Evolutionary conservation across 2,888 invertebrate genomes (phyloP).

Genomic region (Phymatocera aterrima): DNA sequence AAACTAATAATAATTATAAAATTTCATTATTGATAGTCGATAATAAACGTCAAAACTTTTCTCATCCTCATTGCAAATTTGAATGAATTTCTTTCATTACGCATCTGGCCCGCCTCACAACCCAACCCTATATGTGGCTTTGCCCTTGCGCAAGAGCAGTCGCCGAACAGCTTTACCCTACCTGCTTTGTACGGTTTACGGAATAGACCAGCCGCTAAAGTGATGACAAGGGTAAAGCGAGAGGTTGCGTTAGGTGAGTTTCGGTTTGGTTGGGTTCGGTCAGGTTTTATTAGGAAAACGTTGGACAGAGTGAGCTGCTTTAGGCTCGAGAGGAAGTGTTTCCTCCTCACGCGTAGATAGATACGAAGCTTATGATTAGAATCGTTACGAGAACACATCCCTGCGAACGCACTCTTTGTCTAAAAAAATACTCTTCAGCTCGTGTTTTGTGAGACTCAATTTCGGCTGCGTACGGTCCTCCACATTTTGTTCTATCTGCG

Average conservation of each 20-base stretch:
- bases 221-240: slow-evolving; percentile 25
- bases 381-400: not conserved
- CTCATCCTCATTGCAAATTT: not conserved
- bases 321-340: slow-evolving; percentile 23
- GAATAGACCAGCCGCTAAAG: slow-evolving; percentile 20
- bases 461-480: not conserved
- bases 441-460: slow-evolving; percentile 31
- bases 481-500: not conserved
- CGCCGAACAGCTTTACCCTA: not conserved
- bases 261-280: slow-evolving; percentile 30
- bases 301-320: slow-evolving; percentile 24
- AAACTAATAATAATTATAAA: not conserved
- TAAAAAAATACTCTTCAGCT: not conserved
- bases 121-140: slow-evolving; percentile 1
- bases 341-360: not conserved
- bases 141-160: slow-evolving; percentile 39
- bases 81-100: not conserved
- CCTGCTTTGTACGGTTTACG: slow-evolving; percentile 28
- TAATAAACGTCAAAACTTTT: not conserved
- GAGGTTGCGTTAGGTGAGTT: slow-evolving; percentile 40
- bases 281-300: slow-evolving; percentile 22
- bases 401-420: not conserved
- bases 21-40: not conserved
- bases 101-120: not conserved
- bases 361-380: slow-evolving; percentile 6